A percentile compares a stretch with the other conserved stretches of the same genome.
Evolutionary conservation across 1,140 invertebrate species (phyloP).

Genomic region (Listronotus bonariensis): DNA sequence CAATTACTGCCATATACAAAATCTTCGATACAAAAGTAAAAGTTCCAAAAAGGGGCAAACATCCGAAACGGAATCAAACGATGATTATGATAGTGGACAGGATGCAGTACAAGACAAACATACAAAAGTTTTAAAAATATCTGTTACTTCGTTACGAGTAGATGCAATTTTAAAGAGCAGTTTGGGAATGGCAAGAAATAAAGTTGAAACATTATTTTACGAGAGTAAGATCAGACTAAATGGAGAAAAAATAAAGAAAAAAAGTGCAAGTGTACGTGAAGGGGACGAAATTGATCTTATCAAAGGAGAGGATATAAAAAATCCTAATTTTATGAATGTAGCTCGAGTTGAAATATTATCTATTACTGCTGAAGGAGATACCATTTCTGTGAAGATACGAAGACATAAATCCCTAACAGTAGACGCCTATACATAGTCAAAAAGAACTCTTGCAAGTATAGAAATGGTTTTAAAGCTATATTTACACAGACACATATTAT

Average conservation of each 20-base stretch:
- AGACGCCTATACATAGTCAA: slow-evolving; percentile 61
- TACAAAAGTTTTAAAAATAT: slow-evolving; percentile 63
- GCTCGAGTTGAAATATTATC: slow-evolving; percentile 64
- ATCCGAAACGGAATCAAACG: slow-evolving; percentile 37
- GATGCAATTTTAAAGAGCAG: slow-evolving; percentile 69
- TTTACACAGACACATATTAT: no score
- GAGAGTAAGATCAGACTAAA: slow-evolving; percentile 70
- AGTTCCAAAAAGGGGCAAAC: slow-evolving; percentile 16
- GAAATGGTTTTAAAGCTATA: background rate
- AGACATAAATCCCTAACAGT: slow-evolving; percentile 65
- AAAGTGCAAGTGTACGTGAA: slow-evolving; percentile 60
- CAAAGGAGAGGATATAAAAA: slow-evolving; percentile 61
- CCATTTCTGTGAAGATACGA: slow-evolving; percentile 60
- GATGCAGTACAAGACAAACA: slow-evolving; percentile 55
- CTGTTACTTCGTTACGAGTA: slow-evolving; percentile 64
- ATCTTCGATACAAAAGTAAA: slow-evolving; percentile 33
- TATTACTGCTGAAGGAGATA: slow-evolving; percentile 53
- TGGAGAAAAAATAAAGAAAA: slow-evolving; percentile 68
- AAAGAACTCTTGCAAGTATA: slow-evolving; percentile 18
- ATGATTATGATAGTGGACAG: slow-evolving; percentile 51
- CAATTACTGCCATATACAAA: background rate
- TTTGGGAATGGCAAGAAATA: slow-evolving; percentile 69
- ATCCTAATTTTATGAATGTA: slow-evolving; percentile 65
- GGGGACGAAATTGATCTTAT: slow-evolving; percentile 72
- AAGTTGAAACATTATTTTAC: slow-evolving; percentile 69